These are phyloP conservation scores for Hirundo rustica DNA, from an alignment of 2,797 vertebrate genomes.

Conservation along the genomic window DNA sequence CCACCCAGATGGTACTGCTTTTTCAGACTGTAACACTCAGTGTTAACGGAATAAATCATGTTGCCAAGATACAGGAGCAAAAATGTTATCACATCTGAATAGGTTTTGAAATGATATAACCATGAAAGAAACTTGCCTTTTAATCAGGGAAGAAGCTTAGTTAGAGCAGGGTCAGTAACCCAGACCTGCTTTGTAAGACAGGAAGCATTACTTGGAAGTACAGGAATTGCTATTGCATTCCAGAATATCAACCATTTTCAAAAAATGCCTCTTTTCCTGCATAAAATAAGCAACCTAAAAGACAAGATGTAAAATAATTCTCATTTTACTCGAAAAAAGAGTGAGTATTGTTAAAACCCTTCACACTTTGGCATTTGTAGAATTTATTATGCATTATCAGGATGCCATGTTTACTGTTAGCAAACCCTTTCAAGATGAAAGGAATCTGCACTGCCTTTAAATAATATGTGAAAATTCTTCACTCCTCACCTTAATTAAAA, in stretches of 20 bases:
- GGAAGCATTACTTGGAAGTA: slow-evolving; percentile 30
- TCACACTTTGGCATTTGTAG: background rate
- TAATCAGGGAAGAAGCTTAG: slow-evolving; percentile 61
- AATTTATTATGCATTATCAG: background rate
- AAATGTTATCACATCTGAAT: slow-evolving; percentile 79
- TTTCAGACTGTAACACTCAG: slow-evolving; percentile 76
- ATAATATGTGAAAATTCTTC: background rate
- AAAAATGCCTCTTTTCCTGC: background rate
- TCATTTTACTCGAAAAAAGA: background rate
- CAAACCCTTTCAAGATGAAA: background rate
- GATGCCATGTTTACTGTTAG: background rate
- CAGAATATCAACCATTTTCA: slow-evolving; percentile 36
- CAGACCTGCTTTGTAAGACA: slow-evolving; percentile 7
- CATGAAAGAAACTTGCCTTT: slow-evolving; percentile 70
- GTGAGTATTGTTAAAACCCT: background rate
- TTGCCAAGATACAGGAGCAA: slow-evolving; percentile 82
- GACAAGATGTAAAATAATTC: background rate
- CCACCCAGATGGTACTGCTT: slow-evolving; percentile 81
- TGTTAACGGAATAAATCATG: slow-evolving; percentile 81
- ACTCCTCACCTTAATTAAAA: background rate
- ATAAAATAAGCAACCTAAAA: background rate
- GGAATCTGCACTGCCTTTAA: background rate
- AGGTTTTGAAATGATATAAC: slow-evolving; percentile 72
- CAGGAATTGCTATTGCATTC: slow-evolving; percentile 51
- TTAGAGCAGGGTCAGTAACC: slow-evolving; percentile 47